Base-by-base conservation (phyloP, 1,140 invertebrate genomes). In the Drosophila seguyi region DNA sequence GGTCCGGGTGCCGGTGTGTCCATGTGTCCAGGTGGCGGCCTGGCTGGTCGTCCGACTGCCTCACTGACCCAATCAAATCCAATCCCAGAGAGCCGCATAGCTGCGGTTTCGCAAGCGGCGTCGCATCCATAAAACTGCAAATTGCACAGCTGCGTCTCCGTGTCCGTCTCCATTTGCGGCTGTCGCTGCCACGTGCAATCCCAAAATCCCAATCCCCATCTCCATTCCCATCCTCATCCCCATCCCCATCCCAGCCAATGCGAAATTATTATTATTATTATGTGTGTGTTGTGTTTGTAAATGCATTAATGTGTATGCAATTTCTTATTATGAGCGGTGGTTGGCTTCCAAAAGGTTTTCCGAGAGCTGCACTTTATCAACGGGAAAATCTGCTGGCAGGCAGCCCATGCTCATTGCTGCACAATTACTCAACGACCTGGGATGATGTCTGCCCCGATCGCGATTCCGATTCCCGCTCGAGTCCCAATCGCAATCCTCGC, bases 341-440 rank as follows among this genome's bases (percentile, higher is more conserved):
- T 34, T 31, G 56, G 50, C 56, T 78, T 75, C 36, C 42, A 78
- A 78, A 65, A 78, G 84, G 73, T 81, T 87, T 88, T 77, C 67
- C 75, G 52, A 81, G 67, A 62, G 69, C 52, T 86, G 68, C 79
- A 88, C 80, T 87, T 87, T 87, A 87, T 87, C 84, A 87, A 74
- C 76, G 85, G 77, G 76, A 72, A 86, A 87, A 87, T 87, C 84
- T 87, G 79, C 65, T 74, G 76, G 52, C 52, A 55, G 52, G 84
- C 71, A 83, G 79, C 62, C 71, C 53, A 79, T 83, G 80, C 80
- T 84, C 81, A 85, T 84, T 85, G 82, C 82, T 81, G 85, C 85
- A 87, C 84, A 87, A 87, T 87, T 87, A 87, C 84, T 87, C 85
- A 87, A 87, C 81, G 83, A 78, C 75, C 75, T 73, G 74, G 74